A percentile compares a stretch with the other conserved stretches of the same genome.
Conservation (phyloP, 2,888 invertebrate species). For the Mythimna impura region DNA sequence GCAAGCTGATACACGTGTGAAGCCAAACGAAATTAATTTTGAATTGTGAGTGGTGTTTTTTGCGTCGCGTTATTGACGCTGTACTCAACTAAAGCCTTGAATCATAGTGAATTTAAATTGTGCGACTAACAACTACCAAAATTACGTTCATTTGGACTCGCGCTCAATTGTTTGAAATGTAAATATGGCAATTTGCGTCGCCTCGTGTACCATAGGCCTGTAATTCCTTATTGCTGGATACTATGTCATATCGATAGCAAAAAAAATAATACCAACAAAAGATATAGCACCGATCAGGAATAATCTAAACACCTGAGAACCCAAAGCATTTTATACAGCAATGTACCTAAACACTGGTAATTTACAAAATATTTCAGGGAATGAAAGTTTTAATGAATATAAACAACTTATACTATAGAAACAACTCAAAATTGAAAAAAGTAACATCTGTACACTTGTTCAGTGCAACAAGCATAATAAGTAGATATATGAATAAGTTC, state of each 20-base stretch:
- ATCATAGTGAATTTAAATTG: background rate
- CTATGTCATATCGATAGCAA: conserved; percentile 1
- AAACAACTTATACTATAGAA: background rate
- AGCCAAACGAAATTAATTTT: background rate
- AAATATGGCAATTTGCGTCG: conserved; percentile 10
- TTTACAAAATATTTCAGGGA: no score
- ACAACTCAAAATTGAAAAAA: background rate
- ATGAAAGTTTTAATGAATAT: no score
- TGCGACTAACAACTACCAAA: background rate
- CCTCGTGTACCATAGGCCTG: conserved; percentile 16
- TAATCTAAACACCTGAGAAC: background rate
- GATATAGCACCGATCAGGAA: background rate
- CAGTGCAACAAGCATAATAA: no score
- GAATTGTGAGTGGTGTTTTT: background rate
- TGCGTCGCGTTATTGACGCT: background rate
- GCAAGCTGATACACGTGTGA: background rate
- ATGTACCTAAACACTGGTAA: background rate
- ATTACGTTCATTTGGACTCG: background rate
- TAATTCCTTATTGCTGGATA: background rate
- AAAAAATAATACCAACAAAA: background rate
- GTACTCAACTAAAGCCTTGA: background rate
- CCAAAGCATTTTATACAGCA: conserved; percentile 30
- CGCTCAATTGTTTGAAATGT: background rate
- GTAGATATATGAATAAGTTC: background rate
- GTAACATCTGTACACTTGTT: background rate